Percentiles rank a stretch among this genome's conserved stretches.
Evolutionary conservation across 2,888 invertebrate genomes (phyloP).

Genomic region (Stenolophus ochropezus): DNA sequence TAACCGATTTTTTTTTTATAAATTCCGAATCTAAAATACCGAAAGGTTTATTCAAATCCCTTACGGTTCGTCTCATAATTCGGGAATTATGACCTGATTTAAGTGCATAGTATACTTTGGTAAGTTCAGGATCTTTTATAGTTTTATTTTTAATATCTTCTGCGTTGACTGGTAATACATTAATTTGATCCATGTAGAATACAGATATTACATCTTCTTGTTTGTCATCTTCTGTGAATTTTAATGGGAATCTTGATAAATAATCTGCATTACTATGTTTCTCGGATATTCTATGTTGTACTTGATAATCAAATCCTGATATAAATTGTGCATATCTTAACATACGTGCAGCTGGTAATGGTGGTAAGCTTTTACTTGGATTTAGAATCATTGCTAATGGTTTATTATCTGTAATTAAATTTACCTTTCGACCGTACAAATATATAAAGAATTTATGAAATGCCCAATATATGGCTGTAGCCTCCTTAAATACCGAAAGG

Average conservation of each 20-base stretch:
- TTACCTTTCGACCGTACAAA: slow-evolving; percentile 14
- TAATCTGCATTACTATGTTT: slow-evolving; percentile 61
- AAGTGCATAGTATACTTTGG: neutral
- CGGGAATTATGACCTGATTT: slow-evolving; percentile 1
- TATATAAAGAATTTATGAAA: slow-evolving; percentile 21
- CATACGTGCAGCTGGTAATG: slow-evolving; percentile 50
- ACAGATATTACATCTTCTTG: slow-evolving; percentile 1
- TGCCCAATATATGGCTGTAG: slow-evolving; percentile 34
- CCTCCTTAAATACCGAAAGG: no score
- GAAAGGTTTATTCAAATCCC: no score
- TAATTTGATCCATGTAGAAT: slow-evolving; percentile 4
- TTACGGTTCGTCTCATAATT: no score
- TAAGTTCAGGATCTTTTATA: neutral
- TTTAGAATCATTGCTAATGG: slow-evolving; percentile 26
- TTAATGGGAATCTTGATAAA: slow-evolving; percentile 61
- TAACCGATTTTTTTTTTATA: no score
- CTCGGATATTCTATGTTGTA: slow-evolving; percentile 57
- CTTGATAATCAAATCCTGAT: slow-evolving; percentile 62
- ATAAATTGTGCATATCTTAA: slow-evolving; percentile 61
- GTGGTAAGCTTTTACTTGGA: slow-evolving; percentile 6
- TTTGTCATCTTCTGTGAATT: neutral
- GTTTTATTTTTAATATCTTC: neutral
- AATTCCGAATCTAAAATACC: no score
- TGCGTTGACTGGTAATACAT: slow-evolving; percentile 1
- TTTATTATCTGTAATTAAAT: slow-evolving; percentile 33